phyloP scores from a whole-genome alignment of 2,113 vertebrate species.

The Gasterosteus aculeatus region DNA sequence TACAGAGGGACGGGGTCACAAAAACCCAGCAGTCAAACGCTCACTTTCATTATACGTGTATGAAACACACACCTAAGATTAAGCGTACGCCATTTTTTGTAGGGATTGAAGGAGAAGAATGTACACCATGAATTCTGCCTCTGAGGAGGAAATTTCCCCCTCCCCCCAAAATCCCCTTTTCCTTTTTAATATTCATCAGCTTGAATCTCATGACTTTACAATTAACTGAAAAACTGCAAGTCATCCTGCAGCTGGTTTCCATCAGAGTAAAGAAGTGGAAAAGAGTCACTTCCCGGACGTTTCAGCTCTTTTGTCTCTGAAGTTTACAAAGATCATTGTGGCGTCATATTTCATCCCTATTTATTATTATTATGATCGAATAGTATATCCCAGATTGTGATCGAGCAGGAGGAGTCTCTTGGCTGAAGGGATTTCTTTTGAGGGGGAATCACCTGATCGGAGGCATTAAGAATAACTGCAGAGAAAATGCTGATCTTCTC shows the following conservation, averaged over 20 bases:
- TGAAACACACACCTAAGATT: neutral
- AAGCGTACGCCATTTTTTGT: neutral
- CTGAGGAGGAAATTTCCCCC: neutral
- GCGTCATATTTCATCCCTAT: neutral
- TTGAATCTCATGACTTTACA: neutral
- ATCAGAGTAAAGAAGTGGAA: slow-evolving; percentile 5
- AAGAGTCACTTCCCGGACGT: slow-evolving; percentile 53
- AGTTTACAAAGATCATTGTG: slow-evolving; percentile 4
- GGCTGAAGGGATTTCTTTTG: neutral
- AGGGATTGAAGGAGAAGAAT: neutral
- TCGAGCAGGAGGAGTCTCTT: neutral
- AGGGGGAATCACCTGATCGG: neutral
- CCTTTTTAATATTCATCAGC: neutral
- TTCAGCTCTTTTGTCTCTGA: slow-evolving; percentile 7
- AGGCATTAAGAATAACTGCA: neutral
- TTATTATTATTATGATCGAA: neutral
- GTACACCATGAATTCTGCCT: neutral
- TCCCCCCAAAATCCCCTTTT: neutral
- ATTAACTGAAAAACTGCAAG: slow-evolving; percentile 39
- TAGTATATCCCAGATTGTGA: too few species aligned
- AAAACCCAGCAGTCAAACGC: slow-evolving; percentile 11
- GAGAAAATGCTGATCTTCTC: neutral
- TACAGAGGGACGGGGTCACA: slow-evolving; percentile 33
- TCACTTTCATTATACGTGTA: neutral
- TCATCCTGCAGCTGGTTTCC: slow-evolving; percentile 35